These are phyloP conservation scores for Pteronura brasiliensis DNA, from an alignment of 2,113 vertebrate genomes.

Conservation along the genomic window DNA sequence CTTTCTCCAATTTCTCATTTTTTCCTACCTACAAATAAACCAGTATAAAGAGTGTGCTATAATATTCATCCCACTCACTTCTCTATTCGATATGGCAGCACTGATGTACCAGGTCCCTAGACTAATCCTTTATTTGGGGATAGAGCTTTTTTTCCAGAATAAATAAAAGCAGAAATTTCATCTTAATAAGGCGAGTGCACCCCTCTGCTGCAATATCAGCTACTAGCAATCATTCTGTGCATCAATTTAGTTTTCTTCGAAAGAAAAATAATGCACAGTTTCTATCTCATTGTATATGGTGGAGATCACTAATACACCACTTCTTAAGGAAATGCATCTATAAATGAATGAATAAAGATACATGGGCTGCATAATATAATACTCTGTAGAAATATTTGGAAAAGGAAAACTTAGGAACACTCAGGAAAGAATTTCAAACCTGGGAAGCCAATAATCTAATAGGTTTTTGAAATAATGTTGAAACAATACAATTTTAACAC, in stretches of 20 bases:
- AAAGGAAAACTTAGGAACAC: constrained; percentile 40
- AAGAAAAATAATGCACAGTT: constrained; percentile 56
- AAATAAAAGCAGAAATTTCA: constrained; percentile 69
- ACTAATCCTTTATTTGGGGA: constrained; percentile 62
- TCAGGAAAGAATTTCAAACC: constrained; percentile 35
- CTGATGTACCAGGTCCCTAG: constrained; percentile 41
- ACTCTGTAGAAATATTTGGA: constrained; percentile 47
- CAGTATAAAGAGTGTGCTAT: constrained; percentile 20
- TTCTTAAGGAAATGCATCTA: constrained; percentile 49
- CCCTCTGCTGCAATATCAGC: constrained; percentile 46
- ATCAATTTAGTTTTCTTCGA: constrained; percentile 61
- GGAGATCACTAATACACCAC: constrained; percentile 31
- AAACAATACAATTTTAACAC: constrained; percentile 41
- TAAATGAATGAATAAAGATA: constrained; percentile 52
- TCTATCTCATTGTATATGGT: constrained; percentile 1
- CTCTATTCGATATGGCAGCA: constrained; percentile 22
- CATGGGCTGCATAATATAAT: constrained; percentile 32
- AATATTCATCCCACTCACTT: constrained; percentile 30
- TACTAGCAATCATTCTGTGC: constrained; percentile 42
- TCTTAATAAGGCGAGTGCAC: constrained; percentile 64
- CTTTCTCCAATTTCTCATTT: constrained; percentile 60
- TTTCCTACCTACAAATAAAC: constrained; percentile 58
- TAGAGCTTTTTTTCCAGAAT: constrained; percentile 43
- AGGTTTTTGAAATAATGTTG: constrained; percentile 51
- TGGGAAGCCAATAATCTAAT: constrained; percentile 31